Evolutionary conservation across 2,797 vertebrate genomes (phyloP).

Genomic region (Rachycentron canadum): DNA sequence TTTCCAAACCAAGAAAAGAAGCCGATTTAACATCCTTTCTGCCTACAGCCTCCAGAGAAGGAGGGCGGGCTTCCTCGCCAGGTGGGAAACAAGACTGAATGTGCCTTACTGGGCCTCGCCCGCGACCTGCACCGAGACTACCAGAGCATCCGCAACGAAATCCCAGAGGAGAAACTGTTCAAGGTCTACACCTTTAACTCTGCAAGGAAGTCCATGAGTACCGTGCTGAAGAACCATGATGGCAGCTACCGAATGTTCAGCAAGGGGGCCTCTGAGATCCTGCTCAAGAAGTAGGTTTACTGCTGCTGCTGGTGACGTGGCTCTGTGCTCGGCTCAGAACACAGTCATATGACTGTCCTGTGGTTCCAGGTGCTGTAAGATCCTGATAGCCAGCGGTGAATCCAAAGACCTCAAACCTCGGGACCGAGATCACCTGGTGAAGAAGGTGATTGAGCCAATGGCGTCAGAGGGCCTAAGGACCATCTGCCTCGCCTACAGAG

Average conservation of each 20-base stretch:
- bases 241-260: conserved; percentile 96
- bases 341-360: conserved; percentile 3
- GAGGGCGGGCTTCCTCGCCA: conserved; percentile 95
- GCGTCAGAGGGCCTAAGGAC: conserved; percentile 96
- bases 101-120: conserved; percentile 93
- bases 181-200: conserved; percentile 99
- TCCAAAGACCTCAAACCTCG: conserved; percentile 88
- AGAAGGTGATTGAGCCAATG: conserved; percentile 96
- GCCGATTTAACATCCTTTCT: conserved; percentile 3
- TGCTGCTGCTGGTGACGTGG: background rate
- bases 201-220: conserved; percentile 98
- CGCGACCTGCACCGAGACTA: conserved; percentile 92
- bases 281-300: conserved; percentile 94
- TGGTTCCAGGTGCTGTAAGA: conserved; percentile 90
- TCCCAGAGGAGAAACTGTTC: conserved; percentile 95
- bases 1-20: too few relatives aligned
- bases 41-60: conserved; percentile 90
- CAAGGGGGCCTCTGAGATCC: conserved; percentile 98
- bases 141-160: conserved; percentile 88
- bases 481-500: conserved; percentile 95
- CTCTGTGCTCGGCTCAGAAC: background rate
- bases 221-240: conserved; percentile 90
- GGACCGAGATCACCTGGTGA: conserved; percentile 92
- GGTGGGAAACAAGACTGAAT: conserved; percentile 98
- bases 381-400: conserved; percentile 86